Evolutionary conservation across 2,888 invertebrate species (phyloP).

Genomic region (Empis livida): DNA sequence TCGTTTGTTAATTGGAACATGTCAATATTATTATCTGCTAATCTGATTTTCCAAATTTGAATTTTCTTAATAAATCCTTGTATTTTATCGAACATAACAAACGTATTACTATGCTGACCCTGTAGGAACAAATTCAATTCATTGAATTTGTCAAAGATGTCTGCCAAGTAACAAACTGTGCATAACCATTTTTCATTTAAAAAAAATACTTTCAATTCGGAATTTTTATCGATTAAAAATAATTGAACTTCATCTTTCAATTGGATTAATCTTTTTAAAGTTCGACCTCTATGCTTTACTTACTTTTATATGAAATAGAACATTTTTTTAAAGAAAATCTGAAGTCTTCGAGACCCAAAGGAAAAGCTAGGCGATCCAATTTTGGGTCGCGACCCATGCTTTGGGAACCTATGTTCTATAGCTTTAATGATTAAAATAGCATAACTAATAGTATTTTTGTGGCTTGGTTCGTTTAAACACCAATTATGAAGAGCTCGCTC

Average conservation of each 20-base stretch:
- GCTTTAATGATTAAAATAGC: no score
- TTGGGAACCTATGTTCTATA: no score
- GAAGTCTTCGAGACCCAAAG: no score
- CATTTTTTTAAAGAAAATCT: no score
- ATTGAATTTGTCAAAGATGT: background rate
- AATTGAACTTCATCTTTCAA: background rate
- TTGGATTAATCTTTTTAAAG: background rate
- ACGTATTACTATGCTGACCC: background rate
- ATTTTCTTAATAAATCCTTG: background rate
- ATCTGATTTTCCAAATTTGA: background rate
- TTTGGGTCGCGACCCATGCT: no score
- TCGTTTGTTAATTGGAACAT: background rate
- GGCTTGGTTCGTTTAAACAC: no score
- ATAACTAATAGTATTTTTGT: no score
- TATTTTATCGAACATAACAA: background rate
- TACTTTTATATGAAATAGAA: no score
- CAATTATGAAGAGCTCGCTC: no score
- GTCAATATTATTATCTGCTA: background rate
- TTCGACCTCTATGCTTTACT: no score
- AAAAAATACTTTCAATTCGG: background rate
- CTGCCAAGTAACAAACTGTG: background rate
- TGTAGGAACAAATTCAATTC: background rate
- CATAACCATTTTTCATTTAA: background rate
- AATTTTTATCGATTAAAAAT: background rate
- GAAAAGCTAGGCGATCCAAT: no score